A percentile compares a stretch with the other conserved stretches of the same genome.
phyloP scores from a whole-genome alignment of 2,888 invertebrate genomes.

The Parnassius smintheus region DNA sequence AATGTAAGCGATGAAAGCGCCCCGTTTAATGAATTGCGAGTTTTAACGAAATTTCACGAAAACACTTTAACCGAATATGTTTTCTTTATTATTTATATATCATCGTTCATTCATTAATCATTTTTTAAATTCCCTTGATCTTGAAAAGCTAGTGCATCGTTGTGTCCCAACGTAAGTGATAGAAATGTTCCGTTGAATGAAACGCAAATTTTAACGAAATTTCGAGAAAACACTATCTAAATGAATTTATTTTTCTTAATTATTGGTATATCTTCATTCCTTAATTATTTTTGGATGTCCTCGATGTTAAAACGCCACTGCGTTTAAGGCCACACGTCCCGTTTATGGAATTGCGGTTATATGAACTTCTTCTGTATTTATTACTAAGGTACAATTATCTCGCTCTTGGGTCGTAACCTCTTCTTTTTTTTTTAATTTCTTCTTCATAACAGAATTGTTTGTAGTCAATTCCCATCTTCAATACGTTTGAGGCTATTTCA shows the following conservation, averaged over 20 bases:
- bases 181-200: slow-evolving; percentile 31
- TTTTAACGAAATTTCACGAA: slow-evolving; percentile 2
- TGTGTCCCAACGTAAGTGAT: slow-evolving; percentile 35
- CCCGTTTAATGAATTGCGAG: slow-evolving; percentile 23
- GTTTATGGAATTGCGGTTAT: slow-evolving; percentile 20
- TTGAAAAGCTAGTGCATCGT: slow-evolving; percentile 12
- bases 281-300: slow-evolving; percentile 17
- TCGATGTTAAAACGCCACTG: slow-evolving; percentile 18
- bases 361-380: background rate
- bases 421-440: no score
- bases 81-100: background rate
- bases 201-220: slow-evolving; percentile 8
- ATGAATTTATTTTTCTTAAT: no score
- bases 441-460: no score
- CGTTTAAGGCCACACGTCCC: slow-evolving; percentile 12
- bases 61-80: background rate
- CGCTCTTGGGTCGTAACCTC: no score
- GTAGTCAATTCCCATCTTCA: no score
- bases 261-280: no score
- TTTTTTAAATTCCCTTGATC: slow-evolving; percentile 23
- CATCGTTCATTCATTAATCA: background rate
- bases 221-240: background rate
- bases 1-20: slow-evolving; percentile 36
- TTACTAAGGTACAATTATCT: no score
- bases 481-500: no score